Conservation (phyloP, 2,888 invertebrate species). For the Pachycephus smyrnensis region DNA sequence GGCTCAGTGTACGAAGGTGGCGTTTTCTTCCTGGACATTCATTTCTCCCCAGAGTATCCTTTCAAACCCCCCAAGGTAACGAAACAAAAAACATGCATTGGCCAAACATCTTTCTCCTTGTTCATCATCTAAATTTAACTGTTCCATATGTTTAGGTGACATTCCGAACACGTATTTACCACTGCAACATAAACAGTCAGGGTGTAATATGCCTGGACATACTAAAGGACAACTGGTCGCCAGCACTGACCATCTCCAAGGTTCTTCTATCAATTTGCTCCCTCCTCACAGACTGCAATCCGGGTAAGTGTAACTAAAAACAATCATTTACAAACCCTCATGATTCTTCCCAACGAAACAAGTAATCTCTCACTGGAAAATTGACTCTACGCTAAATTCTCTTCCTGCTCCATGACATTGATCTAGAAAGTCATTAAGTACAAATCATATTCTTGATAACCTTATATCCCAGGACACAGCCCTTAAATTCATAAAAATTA, state of each 20-base stretch:
- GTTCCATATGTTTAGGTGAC: slow-evolving; percentile 73
- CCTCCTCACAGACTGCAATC: slow-evolving; percentile 97
- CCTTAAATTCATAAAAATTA: background rate
- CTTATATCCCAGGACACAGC: too few species aligned
- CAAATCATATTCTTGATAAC: too few species aligned
- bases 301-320: slow-evolving; percentile 74
- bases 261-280: slow-evolving; percentile 98
- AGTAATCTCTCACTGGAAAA: slow-evolving; percentile 14
- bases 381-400: background rate
- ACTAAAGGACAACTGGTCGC: slow-evolving; percentile 98
- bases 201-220: slow-evolving; percentile 98
- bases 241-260: slow-evolving; percentile 98
- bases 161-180: slow-evolving; percentile 97
- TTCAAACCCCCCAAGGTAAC: slow-evolving; percentile 96
- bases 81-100: background rate
- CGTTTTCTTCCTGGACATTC: slow-evolving; percentile 97
- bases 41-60: slow-evolving; percentile 97
- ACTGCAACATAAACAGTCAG: slow-evolving; percentile 99
- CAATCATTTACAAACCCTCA: background rate
- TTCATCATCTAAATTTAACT: background rate
- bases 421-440: background rate
- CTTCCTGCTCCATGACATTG: background rate
- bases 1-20: slow-evolving; percentile 99
- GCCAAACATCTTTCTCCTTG: background rate
- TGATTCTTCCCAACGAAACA: slow-evolving; percentile 22